These are phyloP conservation scores for Rhizoglyphus robini DNA, from an alignment of 1,140 invertebrate species.

Conservation along the genomic window DNA sequence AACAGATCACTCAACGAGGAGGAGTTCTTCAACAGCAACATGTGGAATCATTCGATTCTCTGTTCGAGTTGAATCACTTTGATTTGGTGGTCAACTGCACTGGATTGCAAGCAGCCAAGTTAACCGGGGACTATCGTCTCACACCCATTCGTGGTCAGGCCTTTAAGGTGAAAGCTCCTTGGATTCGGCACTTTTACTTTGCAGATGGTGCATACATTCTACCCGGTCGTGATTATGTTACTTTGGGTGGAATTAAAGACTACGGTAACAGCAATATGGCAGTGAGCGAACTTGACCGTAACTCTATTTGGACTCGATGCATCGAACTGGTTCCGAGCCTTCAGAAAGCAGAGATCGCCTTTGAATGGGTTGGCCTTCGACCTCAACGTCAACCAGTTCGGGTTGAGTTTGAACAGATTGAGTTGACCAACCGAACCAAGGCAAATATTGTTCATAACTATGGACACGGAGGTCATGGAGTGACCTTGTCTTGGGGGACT, in stretches of 20 bases:
- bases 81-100: conserved; percentile 77
- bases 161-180: conserved; percentile 55
- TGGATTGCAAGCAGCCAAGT: conserved; percentile 60
- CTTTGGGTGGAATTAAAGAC: conserved; percentile 65
- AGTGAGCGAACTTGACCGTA: conserved; percentile 53
- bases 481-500: conserved; percentile 71
- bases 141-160: conserved; percentile 71
- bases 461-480: conserved; percentile 79
- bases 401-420: conserved; percentile 43
- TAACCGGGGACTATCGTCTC: conserved; percentile 59
- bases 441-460: conserved; percentile 69
- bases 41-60: conserved; percentile 45
- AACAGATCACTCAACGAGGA: conserved; percentile 40
- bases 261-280: conserved; percentile 57
- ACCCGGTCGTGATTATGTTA: conserved; percentile 51
- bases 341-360: conserved; percentile 36
- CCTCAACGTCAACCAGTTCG: conserved; percentile 60
- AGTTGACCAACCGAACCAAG: not conserved
- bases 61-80: conserved; percentile 40
- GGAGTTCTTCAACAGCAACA: conserved; percentile 42
- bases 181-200: conserved; percentile 75
- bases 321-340: conserved; percentile 53
- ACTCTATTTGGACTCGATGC: conserved; percentile 58
- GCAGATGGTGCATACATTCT: conserved; percentile 72
- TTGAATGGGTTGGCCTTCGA: conserved; percentile 56